Evolutionary conservation across 2,113 vertebrate genomes (phyloP).

Genomic region (Excalfactoria chinensis): DNA sequence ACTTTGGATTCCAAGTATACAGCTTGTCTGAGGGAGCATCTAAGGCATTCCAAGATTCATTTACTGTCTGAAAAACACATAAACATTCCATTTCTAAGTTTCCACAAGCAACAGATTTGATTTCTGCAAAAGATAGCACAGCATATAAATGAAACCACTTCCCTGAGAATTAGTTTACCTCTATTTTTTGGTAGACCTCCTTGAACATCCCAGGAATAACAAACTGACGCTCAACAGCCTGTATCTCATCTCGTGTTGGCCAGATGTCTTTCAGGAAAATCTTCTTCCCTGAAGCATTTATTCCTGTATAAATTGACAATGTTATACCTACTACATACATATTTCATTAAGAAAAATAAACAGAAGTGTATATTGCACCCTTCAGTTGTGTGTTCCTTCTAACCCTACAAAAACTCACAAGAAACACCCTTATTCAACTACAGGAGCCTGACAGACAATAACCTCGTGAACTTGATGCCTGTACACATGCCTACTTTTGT

Average conservation of each 20-base stretch:
- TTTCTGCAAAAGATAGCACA: too few relatives aligned
- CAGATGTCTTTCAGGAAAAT: conserved; percentile 95
- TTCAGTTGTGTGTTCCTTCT: neutral
- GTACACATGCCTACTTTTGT: neutral
- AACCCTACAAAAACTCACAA: neutral
- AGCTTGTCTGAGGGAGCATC: conserved; percentile 88
- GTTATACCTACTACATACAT: neutral
- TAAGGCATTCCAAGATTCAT: conserved; percentile 93
- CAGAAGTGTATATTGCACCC: neutral
- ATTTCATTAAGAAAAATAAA: neutral
- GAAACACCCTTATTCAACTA: neutral
- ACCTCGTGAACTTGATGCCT: neutral
- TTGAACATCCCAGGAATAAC: conserved; percentile 98
- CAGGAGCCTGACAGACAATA: neutral
- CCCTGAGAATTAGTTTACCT: conserved; percentile 78
- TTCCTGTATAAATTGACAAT: conserved; percentile 69
- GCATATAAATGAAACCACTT: neutral
- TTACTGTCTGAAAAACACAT: conserved; percentile 84
- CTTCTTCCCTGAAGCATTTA: conserved; percentile 82
- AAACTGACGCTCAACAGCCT: conserved; percentile 86
- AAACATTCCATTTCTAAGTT: neutral
- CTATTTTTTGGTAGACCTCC: conserved; percentile 96
- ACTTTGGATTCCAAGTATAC: conserved; percentile 91
- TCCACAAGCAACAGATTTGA: neutral
- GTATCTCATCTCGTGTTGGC: conserved; percentile 95